Conservation (phyloP, 1,140 invertebrate species). For the Aphaenogaster floridana region DNA sequence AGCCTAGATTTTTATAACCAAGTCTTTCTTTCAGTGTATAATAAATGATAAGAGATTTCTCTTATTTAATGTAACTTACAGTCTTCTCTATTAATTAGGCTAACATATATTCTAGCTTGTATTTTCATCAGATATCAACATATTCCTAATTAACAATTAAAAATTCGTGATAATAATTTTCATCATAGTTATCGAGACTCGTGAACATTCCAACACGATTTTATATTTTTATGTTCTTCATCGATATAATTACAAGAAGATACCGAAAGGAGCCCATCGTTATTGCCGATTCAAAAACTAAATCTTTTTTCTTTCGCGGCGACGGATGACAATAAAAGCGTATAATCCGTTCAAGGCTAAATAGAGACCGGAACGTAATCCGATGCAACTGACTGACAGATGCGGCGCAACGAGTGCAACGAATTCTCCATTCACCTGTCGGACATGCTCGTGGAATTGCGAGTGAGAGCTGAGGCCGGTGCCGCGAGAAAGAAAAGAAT, state of each 20-base stretch:
- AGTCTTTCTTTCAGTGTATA: too few relatives aligned
- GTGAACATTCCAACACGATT: background rate
- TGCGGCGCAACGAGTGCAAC: slow-evolving; percentile 48
- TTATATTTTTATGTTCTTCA: background rate
- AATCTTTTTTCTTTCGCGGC: background rate
- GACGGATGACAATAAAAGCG: slow-evolving; percentile 29
- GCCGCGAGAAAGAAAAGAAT: slow-evolving; percentile 37
- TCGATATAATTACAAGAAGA: background rate
- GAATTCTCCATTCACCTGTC: slow-evolving; percentile 57
- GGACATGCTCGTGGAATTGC: slow-evolving; percentile 23
- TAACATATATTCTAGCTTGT: background rate
- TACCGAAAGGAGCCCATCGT: background rate
- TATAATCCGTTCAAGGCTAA: slow-evolving; percentile 38
- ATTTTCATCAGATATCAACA: background rate
- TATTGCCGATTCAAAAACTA: slow-evolving; percentile 22
- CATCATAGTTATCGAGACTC: background rate
- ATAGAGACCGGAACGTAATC: slow-evolving; percentile 20
- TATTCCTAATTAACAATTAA: background rate
- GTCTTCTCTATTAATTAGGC: background rate
- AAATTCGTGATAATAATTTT: background rate
- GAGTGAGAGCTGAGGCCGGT: background rate
- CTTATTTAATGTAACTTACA: background rate
- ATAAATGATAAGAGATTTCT: background rate
- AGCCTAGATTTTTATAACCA: too few relatives aligned
- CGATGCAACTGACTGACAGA: slow-evolving; percentile 54